phyloP scores from a whole-genome alignment of 1,140 invertebrate genomes.

The Panagrolaimus sp. region DNA sequence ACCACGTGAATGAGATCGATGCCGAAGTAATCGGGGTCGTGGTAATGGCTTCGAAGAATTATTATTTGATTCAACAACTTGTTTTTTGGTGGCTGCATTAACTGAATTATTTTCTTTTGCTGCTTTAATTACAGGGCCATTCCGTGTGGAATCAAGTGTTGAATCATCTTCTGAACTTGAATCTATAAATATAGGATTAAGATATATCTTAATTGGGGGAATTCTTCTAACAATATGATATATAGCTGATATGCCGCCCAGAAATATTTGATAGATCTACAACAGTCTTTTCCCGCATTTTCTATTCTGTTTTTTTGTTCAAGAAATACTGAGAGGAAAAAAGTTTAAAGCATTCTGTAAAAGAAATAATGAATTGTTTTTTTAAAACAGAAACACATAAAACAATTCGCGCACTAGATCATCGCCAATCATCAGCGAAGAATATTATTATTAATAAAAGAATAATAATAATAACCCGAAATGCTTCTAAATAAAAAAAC shows the following conservation, averaged over 20 bases:
- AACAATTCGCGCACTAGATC: too few relatives aligned
- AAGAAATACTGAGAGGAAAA: neutral
- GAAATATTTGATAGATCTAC: conserved; percentile 32
- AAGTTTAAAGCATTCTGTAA: neutral
- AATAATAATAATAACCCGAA: too few relatives aligned
- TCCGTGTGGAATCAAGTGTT: neutral
- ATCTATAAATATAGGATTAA: conserved; percentile 34
- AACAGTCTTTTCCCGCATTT: conserved; percentile 44
- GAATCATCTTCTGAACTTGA: conserved; percentile 52
- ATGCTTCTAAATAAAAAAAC: too few relatives aligned
- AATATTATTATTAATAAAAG: too few relatives aligned
- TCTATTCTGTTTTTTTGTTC: neutral
- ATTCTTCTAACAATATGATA: conserved; percentile 39
- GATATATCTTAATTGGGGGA: neutral
- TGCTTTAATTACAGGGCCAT: neutral
- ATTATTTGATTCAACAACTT: neutral
- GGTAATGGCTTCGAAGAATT: conserved; percentile 17
- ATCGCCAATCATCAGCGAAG: too few relatives aligned
- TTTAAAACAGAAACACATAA: neutral
- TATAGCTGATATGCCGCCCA: conserved; percentile 38
- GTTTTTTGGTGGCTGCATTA: neutral
- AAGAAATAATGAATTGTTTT: neutral
- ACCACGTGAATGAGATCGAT: neutral
- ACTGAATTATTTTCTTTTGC: neutral
- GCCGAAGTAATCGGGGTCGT: conserved; percentile 6